phyloP scores from a whole-genome alignment of 1,140 invertebrate genomes.

The Caenorhabditis briggsae region DNA sequence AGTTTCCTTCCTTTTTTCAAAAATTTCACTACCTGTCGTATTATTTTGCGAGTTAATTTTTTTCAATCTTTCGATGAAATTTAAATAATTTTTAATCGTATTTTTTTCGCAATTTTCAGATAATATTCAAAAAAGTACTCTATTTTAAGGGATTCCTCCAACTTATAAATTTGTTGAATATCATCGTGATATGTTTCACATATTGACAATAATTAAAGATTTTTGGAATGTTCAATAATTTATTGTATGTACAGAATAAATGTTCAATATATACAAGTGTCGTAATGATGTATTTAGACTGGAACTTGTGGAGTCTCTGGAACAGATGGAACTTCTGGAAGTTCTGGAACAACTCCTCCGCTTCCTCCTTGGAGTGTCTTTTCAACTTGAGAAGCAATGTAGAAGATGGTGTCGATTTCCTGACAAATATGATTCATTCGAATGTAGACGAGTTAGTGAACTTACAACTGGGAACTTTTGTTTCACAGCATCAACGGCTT shows the following conservation, averaged over 20 bases:
- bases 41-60: no score
- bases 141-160: no score
- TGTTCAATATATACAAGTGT: not conserved
- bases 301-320: not conserved
- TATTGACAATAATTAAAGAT: no score
- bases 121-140: no score
- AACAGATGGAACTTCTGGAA: not conserved
- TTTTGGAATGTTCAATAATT: no score
- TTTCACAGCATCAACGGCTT: not conserved
- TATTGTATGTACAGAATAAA: not conserved
- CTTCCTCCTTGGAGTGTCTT: not conserved
- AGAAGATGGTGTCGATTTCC: not conserved
- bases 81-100: no score
- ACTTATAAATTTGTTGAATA: no score
- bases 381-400: not conserved
- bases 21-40: no score
- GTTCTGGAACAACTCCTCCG: not conserved
- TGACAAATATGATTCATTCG: not conserved
- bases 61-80: no score
- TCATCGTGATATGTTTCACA: no score
- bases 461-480: not conserved
- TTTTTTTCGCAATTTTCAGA: no score
- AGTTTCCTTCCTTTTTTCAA: no score
- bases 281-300: not conserved
- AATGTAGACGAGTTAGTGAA: not conserved